Base-by-base conservation (phyloP, 2,113 vertebrate genomes). In the Brachypteracias leptosomus region DNA sequence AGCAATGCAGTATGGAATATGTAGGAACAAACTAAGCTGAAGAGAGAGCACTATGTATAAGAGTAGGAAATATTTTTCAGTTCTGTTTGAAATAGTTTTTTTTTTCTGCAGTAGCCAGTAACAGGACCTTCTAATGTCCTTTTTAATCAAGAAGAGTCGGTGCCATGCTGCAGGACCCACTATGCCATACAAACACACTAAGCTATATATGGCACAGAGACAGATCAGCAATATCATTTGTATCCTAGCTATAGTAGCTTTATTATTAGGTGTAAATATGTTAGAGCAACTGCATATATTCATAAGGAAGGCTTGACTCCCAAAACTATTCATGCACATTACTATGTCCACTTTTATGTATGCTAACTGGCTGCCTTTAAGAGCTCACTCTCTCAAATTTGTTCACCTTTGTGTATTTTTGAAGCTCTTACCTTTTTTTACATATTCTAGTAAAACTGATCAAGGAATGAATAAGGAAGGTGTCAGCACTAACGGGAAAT, bases 41-140 rank as follows among this genome's bases (percentile, higher is more conserved):
- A 78, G n/a, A 65, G n/a, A 36, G 7, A 16, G 14, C 0, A 0
- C 33, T 87, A 5, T 49, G 6, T 38, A 20, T 35, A 80, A 55
- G 5, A 31, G 21, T 11, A 52, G 25, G 4, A 46, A 24, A 51
- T 71, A 80, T 85, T 6, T 9, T 75, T 13, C 28, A 35, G 16
- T 51, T 76, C 16, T 42, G 2, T 51, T 70, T 67, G 54, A 76
- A 80, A 40, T 66, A 52, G 46, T 88, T 71, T 59, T 66, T 33
- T 6, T 57, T 76, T 57, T 40, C 40, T 71, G 5, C 26, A 58
- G 13, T 51, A 66, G 65, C 13, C 24, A 44, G 26, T 35, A 81
- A 16, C 19, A 44, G 12, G 16, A 62, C 16, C 7, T n/a, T 88
- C 14, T 80, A 42, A 40, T 24, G 10, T 62, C 11, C n/a, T 76